A percentile compares a stretch with the other conserved stretches of the same genome.
Conservation (phyloP, 2,797 vertebrate species). For the Salarias fasciatus region DNA sequence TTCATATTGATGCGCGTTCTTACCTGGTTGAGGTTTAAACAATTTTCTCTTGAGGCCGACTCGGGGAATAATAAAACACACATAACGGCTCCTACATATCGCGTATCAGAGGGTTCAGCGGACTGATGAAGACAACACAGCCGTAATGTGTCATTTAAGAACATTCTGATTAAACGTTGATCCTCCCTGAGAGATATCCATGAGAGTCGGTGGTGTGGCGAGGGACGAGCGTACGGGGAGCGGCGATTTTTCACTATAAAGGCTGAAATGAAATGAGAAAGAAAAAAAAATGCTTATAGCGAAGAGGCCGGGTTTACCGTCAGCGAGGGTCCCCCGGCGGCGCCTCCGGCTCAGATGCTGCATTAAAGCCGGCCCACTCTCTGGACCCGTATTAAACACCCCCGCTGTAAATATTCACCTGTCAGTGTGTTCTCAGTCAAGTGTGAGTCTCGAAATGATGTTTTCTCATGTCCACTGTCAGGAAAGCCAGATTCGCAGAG, state of each 20-base stretch:
- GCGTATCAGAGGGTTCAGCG: conserved; percentile 11
- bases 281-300: conserved; percentile 4
- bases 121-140: conserved; percentile 28
- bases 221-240: neutral
- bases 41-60: conserved; percentile 6
- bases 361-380: conserved; percentile 57
- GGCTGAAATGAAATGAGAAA: conserved; percentile 25
- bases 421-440: conserved; percentile 38
- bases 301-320: conserved; percentile 39
- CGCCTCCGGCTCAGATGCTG: conserved; percentile 60
- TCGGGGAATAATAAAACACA: conserved; percentile 2
- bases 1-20: conserved; percentile 8
- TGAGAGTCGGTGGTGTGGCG: conserved; percentile 23
- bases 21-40: conserved; percentile 1
- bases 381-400: conserved; percentile 50
- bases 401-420: conserved; percentile 55
- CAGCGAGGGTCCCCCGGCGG: conserved; percentile 51
- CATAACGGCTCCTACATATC: conserved; percentile 11
- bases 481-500: conserved; percentile 9
- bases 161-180: conserved; percentile 51
- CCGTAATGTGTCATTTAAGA: conserved; percentile 33
- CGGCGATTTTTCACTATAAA: conserved; percentile 32
- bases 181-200: conserved; percentile 10
- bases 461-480: conserved; percentile 28
- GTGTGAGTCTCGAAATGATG: conserved; percentile 38